phyloP scores from a whole-genome alignment of 2,113 vertebrate species.

The Poeciliopsis occidentalis region DNA sequence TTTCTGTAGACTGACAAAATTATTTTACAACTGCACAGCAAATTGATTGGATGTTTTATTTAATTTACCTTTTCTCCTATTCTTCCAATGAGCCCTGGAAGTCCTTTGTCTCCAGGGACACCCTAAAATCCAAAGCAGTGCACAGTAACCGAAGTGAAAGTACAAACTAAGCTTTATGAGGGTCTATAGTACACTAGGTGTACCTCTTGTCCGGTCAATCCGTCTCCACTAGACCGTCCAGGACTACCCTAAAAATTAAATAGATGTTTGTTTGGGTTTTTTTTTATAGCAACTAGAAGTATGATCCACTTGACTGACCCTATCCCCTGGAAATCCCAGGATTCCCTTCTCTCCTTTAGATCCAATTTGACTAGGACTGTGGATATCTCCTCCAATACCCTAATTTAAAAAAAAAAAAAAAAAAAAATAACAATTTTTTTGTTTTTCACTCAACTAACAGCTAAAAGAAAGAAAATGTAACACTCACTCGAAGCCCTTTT shows the following conservation, averaged over 20 bases:
- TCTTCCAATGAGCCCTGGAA: slow-evolving; percentile 57
- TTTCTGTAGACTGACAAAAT: background rate
- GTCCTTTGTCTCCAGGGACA: slow-evolving; percentile 33
- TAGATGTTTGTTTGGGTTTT: background rate
- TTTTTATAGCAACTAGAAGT: background rate
- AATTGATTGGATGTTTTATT: background rate
- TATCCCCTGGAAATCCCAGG: slow-evolving; percentile 51
- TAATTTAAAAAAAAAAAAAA: slow-evolving; percentile 12
- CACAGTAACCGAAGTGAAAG: slow-evolving; percentile 1
- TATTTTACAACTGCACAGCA: no score
- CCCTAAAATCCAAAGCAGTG: slow-evolving; percentile 48
- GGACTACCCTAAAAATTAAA: slow-evolving; percentile 40
- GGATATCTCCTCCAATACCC: slow-evolving; percentile 18
- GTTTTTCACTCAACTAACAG: background rate
- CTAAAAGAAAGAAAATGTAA: background rate
- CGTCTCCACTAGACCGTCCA: slow-evolving; percentile 46
- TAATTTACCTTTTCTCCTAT: slow-evolving; percentile 58
- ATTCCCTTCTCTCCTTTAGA: slow-evolving; percentile 64
- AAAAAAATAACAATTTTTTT: background rate
- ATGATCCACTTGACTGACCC: slow-evolving; percentile 30
- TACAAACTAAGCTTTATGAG: background rate
- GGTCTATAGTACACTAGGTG: background rate
- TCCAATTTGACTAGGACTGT: background rate
- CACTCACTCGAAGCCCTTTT: slow-evolving; percentile 47
- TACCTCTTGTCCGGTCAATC: slow-evolving; percentile 53